A percentile compares a stretch with the other conserved stretches of the same genome.
These are phyloP conservation scores for Pithys albifrons DNA, from an alignment of 2,113 vertebrate species.

Conservation along the genomic window DNA sequence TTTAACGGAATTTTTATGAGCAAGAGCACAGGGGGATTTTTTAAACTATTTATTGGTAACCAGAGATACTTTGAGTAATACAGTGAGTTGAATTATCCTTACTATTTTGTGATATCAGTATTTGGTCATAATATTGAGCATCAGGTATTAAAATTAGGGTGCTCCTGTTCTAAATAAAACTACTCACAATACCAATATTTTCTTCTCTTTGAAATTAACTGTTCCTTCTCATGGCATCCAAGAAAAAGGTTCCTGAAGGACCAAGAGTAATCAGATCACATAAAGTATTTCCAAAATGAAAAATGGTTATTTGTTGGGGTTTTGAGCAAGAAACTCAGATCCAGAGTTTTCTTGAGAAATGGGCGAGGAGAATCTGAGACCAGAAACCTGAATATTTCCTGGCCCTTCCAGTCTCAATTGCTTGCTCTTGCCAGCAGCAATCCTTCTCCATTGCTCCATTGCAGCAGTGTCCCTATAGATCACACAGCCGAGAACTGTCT, in stretches of 20 bases:
- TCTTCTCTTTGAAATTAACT: background rate
- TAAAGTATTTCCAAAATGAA: background rate
- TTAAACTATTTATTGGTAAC: background rate
- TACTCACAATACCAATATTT: background rate
- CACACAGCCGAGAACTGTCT: background rate
- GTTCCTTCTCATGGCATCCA: background rate
- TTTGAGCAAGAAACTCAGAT: background rate
- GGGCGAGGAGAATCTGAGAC: background rate
- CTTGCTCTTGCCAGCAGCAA: background rate
- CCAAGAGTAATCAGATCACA: background rate
- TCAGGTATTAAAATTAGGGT: background rate
- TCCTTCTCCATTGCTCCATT: background rate
- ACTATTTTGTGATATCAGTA: background rate
- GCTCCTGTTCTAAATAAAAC: background rate
- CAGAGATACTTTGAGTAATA: background rate
- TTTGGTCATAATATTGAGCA: background rate
- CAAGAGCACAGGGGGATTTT: background rate
- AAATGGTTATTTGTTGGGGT: background rate
- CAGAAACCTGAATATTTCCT: background rate
- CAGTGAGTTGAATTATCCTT: background rate
- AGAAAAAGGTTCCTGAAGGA: background rate
- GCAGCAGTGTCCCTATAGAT: background rate
- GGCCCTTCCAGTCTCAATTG: rapidly evolving
- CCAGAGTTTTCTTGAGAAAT: background rate
- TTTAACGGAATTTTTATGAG: background rate